A percentile compares a stretch with the other conserved stretches of the same genome.
phyloP scores from a whole-genome alignment of 2,888 invertebrate genomes.

The Chalcosyrphus nemorum region DNA sequence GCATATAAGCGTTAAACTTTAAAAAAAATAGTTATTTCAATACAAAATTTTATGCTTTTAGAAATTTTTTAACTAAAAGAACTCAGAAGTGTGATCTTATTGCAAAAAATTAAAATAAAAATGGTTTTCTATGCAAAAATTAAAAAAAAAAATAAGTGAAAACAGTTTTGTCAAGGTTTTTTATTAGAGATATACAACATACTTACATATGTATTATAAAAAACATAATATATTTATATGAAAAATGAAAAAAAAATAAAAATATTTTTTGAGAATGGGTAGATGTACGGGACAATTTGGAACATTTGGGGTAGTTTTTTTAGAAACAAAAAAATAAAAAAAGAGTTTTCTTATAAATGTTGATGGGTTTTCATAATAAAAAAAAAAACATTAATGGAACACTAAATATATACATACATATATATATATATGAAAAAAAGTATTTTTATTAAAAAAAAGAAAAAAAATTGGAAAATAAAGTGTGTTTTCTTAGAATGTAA shows the following conservation, averaged over 20 bases:
- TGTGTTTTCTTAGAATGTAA: constrained; percentile 30
- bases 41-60: constrained; percentile 63
- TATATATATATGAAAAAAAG: constrained; percentile 5
- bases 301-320: constrained; percentile 37
- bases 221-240: constrained; percentile 60
- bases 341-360: constrained; percentile 59
- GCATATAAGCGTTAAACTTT: constrained; percentile 42
- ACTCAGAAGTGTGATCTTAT: constrained; percentile 71
- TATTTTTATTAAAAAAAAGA: constrained; percentile 46
- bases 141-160: constrained; percentile 9
- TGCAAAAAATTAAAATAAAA: constrained; percentile 54
- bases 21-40: constrained; percentile 34
- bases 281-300: constrained; percentile 30
- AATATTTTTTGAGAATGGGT: constrained; percentile 68
- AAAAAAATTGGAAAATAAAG: constrained; percentile 7
- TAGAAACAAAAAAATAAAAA: constrained; percentile 2
- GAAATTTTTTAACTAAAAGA: constrained; percentile 71
- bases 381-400: constrained; percentile 25
- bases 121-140: constrained; percentile 41
- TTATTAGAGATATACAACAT: constrained; percentile 60
- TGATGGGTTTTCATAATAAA: constrained; percentile 60
- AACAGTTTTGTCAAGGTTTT: constrained; percentile 61
- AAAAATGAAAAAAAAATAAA: too few relatives aligned
- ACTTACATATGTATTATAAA: constrained; percentile 19
- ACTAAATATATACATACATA: too few relatives aligned